A percentile compares a stretch with the other conserved stretches of the same genome.
phyloP scores from a whole-genome alignment of 1,140 invertebrate genomes.

The Zaprionus gabonicus region DNA sequence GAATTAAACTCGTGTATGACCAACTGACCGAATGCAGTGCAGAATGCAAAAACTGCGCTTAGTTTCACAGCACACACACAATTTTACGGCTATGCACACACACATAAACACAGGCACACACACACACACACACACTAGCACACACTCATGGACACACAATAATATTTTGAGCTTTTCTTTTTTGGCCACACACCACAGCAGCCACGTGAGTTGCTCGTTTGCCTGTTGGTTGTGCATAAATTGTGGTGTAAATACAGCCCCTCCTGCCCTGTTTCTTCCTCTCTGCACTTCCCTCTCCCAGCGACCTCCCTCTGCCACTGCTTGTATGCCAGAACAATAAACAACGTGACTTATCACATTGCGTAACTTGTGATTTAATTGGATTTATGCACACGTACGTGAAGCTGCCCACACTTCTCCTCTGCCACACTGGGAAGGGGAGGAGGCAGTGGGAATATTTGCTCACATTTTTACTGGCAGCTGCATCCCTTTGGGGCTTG shows the following conservation, averaged over 20 bases:
- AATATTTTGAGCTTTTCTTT: conserved; percentile 33
- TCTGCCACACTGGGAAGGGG: neutral
- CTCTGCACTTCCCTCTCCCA: neutral
- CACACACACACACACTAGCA: neutral
- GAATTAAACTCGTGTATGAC: conserved; percentile 38
- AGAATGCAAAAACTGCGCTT: conserved; percentile 56
- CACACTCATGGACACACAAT: conserved; percentile 1
- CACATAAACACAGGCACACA: neutral
- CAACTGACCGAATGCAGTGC: conserved; percentile 15
- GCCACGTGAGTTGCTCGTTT: conserved; percentile 67
- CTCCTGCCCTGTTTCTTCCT: neutral
- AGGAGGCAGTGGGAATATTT: conserved; percentile 29
- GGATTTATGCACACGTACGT: conserved; percentile 73
- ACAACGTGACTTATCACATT: conserved; percentile 82
- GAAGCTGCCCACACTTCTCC: neutral
- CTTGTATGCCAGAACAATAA: conserved; percentile 71
- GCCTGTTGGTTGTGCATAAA: conserved; percentile 74
- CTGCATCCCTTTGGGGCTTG: conserved; percentile 40
- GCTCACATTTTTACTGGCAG: conserved; percentile 63
- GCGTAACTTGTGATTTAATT: conserved; percentile 82
- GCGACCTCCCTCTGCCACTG: neutral
- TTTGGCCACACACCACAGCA: conserved; percentile 53
- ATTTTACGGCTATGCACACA: conserved; percentile 38
- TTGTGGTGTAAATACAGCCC: conserved; percentile 58
- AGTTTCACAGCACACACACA: conserved; percentile 36